phyloP scores from a whole-genome alignment of 2,888 invertebrate species.

The Eupithecia abbreviata region DNA sequence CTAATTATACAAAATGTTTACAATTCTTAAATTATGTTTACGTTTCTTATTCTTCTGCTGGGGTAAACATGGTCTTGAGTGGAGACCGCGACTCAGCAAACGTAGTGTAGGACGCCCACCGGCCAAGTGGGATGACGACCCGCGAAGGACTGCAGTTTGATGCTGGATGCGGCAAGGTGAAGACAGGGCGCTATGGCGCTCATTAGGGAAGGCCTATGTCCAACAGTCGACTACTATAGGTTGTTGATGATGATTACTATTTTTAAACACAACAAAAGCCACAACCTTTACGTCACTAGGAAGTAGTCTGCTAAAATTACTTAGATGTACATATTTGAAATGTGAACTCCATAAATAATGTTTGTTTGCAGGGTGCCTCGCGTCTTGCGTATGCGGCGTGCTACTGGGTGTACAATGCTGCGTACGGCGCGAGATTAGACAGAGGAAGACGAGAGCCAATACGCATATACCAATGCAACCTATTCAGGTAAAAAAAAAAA shows the following conservation, averaged over 20 bases:
- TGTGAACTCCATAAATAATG: not conserved
- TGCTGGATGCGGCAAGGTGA: too few relatives aligned
- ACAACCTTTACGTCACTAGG: not conserved
- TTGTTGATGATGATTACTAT: not conserved
- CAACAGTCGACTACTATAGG: too few relatives aligned
- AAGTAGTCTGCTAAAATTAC: not conserved
- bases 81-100: too few relatives aligned
- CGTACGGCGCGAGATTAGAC: slow-evolving; percentile 80
- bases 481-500: slow-evolving; percentile 58
- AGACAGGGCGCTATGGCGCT: too few relatives aligned
- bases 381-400: slow-evolving; percentile 85
- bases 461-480: slow-evolving; percentile 78
- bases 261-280: not conserved
- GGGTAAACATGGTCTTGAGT: too few relatives aligned
- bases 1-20: not conserved
- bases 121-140: too few relatives aligned
- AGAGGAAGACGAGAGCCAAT: slow-evolving; percentile 69
- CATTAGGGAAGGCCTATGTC: too few relatives aligned
- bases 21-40: too few relatives aligned
- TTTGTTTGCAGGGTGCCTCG: slow-evolving; percentile 72
- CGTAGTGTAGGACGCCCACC: too few relatives aligned
- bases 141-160: too few relatives aligned
- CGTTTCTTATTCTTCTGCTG: too few relatives aligned
- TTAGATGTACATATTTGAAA: not conserved
- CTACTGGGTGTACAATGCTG: slow-evolving; percentile 86